Evolutionary conservation across 2,888 invertebrate species (phyloP).

Genomic region (Calameuta idolon): DNA sequence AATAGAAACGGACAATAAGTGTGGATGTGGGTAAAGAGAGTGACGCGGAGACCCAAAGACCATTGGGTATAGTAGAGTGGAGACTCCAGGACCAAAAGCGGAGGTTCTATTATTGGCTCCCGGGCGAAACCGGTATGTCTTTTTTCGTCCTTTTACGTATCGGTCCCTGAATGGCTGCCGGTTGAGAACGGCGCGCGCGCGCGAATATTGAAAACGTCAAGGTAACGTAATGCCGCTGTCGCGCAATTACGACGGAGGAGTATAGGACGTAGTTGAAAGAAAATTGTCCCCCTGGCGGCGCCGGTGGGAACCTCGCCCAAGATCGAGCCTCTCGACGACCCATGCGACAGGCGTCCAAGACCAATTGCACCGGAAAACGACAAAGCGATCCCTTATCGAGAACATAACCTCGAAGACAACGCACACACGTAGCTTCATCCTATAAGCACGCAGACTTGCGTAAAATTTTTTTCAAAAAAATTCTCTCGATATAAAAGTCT

Average conservation of each 20-base stretch:
- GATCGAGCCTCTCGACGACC: no score
- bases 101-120: conserved; percentile 51
- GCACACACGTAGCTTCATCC: not conserved
- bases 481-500: no score
- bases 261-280: not conserved
- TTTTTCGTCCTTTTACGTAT: conserved; percentile 49
- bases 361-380: not conserved
- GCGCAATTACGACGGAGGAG: not conserved
- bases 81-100: conserved; percentile 47
- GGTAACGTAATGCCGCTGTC: conserved; percentile 28
- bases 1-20: not conserved
- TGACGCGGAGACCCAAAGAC: conserved; percentile 8
- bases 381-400: not conserved
- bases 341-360: no score
- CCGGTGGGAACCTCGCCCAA: not conserved
- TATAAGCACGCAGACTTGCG: no score
- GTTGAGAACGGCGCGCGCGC: conserved; percentile 23
- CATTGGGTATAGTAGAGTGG: conserved; percentile 25
- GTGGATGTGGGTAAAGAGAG: not conserved
- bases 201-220: conserved; percentile 39
- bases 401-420: not conserved
- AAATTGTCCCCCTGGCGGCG: not conserved
- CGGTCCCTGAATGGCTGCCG: not conserved
- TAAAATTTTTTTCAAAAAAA: no score
- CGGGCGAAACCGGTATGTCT: conserved; percentile 41